A percentile compares a stretch with the other conserved stretches of the same genome.
phyloP scores from a whole-genome alignment of 2,113 vertebrate species.

The Meles meles region DNA sequence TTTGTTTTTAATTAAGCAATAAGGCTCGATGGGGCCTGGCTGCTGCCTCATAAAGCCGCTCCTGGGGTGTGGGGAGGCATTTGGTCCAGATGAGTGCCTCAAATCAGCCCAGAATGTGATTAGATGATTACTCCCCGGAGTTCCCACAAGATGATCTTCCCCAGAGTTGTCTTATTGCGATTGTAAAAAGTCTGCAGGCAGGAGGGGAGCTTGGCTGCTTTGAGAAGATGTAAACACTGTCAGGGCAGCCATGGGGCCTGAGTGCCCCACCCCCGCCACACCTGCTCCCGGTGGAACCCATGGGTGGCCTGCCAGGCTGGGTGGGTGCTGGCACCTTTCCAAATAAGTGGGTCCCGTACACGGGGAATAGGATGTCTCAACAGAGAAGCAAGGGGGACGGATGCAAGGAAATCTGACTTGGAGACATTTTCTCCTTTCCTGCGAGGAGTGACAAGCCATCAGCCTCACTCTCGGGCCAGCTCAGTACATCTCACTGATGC shows the following conservation, averaged over 20 bases:
- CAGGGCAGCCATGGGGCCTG: conserved; percentile 44
- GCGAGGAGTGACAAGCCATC: conserved; percentile 56
- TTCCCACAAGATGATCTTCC: conserved; percentile 69
- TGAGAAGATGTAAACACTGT: conserved; percentile 59
- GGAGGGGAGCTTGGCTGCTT: conserved; percentile 55
- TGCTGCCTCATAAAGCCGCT: conserved; percentile 75
- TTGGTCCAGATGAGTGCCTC: conserved; percentile 79
- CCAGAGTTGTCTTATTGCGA: conserved; percentile 74
- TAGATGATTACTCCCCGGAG: conserved; percentile 80
- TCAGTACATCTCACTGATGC: conserved; percentile 31
- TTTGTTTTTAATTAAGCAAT: conserved; percentile 87
- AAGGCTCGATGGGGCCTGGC: conserved; percentile 79
- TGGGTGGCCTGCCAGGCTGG: neutral
- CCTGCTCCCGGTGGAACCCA: neutral
- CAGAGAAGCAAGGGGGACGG: neutral
- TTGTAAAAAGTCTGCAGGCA: conserved; percentile 74
- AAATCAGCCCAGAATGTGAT: conserved; percentile 80
- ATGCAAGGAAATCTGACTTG: conserved; percentile 17
- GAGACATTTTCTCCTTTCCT: conserved; percentile 48
- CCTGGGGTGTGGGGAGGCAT: conserved; percentile 78
- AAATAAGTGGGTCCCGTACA: conserved; percentile 48
- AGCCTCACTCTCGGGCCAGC: conserved; percentile 39
- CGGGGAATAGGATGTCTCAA: neutral
- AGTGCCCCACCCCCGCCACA: neutral
- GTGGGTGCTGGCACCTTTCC: conserved; percentile 50